Evolutionary conservation across 2,888 invertebrate species (phyloP).

Genomic region (Andrena chrysosceles): DNA sequence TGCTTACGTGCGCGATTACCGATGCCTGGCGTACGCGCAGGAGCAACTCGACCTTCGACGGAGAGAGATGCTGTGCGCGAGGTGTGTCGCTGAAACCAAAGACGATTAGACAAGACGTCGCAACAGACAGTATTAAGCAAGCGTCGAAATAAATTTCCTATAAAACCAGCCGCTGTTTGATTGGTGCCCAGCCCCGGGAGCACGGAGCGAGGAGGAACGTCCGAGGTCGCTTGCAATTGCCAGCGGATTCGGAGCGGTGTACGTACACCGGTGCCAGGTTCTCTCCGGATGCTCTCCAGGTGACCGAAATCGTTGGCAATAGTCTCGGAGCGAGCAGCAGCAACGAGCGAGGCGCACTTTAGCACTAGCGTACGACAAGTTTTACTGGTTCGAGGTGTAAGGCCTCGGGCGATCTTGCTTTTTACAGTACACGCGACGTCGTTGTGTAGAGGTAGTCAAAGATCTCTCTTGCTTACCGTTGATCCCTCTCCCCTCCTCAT

Average conservation of each 20-base stretch:
- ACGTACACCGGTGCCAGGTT: neutral
- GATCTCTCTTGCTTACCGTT: conserved; percentile 72
- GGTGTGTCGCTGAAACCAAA: conserved; percentile 41
- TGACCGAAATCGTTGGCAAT: conserved; percentile 11
- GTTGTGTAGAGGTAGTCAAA: conserved; percentile 73
- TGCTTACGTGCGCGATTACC: conserved; percentile 31
- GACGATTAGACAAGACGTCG: conserved; percentile 20
- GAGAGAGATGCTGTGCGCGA: conserved; percentile 27
- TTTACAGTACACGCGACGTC: conserved; percentile 76
- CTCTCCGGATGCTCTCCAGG: neutral
- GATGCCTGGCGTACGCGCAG: conserved; percentile 10
- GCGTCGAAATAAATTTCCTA: conserved; percentile 43
- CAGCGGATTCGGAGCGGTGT: too few species aligned
- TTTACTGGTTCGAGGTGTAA: conserved; percentile 84
- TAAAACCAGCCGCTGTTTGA: neutral
- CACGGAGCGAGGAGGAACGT: neutral
- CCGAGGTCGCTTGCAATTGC: too few species aligned
- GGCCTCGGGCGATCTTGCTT: conserved; percentile 81
- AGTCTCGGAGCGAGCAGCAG: conserved; percentile 55
- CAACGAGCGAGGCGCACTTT: conserved; percentile 67
- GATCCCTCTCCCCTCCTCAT: conserved; percentile 57
- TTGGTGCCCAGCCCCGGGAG: neutral
- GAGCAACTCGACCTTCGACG: conserved; percentile 39
- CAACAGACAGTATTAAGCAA: neutral
- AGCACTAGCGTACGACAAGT: conserved; percentile 81